These are phyloP conservation scores for Azorinus chamasolen DNA, from an alignment of 2,888 invertebrate species.

Conservation along the genomic window DNA sequence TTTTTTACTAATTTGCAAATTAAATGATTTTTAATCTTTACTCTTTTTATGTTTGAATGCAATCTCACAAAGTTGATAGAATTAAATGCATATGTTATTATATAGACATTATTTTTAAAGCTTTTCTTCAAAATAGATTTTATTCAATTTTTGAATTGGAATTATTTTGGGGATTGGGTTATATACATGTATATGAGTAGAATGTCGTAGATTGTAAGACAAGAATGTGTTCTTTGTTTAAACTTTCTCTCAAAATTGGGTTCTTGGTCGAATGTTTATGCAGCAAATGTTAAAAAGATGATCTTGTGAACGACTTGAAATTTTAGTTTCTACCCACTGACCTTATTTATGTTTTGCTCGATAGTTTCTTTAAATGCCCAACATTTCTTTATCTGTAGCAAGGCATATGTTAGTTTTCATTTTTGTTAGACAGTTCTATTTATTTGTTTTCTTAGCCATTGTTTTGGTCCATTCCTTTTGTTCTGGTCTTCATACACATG, in stretches of 20 bases:
- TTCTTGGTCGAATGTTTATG: background rate
- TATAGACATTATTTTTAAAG: conserved; percentile 47
- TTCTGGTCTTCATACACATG: no score
- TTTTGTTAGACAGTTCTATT: no score
- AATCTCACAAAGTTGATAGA: conserved; percentile 42
- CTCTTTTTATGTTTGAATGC: conserved; percentile 51
- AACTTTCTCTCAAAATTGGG: background rate
- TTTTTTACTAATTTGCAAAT: conserved; percentile 63
- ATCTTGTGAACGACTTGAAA: no score
- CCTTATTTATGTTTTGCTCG: no score
- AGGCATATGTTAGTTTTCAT: no score
- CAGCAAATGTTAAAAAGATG: background rate
- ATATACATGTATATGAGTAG: conserved; percentile 29
- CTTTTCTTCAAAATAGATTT: conserved; percentile 45
- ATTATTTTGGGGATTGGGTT: conserved; percentile 50
- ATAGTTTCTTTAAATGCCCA: no score
- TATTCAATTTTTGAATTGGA: conserved; percentile 28
- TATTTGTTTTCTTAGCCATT: no score
- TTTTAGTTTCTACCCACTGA: no score
- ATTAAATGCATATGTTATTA: conserved; percentile 17
- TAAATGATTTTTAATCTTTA: conserved; percentile 39
- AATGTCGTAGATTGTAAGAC: conserved; percentile 1
- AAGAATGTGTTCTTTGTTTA: conserved; percentile 37
- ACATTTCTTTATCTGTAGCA: no score
- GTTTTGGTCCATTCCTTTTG: no score